Percentiles rank a stretch among this genome's conserved stretches.
Conservation (phyloP, 2,113 vertebrate species). For the Zosterops pallidus region DNA sequence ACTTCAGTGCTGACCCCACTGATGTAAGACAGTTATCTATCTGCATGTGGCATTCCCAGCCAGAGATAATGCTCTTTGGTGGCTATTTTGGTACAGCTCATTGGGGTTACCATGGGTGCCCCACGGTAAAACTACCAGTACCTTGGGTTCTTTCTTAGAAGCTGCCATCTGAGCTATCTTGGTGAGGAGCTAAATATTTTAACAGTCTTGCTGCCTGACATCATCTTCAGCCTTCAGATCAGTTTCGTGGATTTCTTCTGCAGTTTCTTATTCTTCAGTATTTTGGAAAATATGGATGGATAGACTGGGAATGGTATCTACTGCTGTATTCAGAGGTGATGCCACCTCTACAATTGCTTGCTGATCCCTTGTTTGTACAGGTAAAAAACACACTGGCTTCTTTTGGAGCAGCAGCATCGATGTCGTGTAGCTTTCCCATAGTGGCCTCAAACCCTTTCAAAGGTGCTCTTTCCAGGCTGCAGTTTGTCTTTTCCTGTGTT, state of each 20-base stretch:
- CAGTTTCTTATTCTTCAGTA: background rate
- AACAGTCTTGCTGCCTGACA: background rate
- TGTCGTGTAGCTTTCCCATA: rapidly evolving
- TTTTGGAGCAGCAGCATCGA: background rate
- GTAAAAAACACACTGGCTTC: no score
- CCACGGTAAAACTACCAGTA: background rate
- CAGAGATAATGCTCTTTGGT: background rate
- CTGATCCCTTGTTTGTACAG: background rate
- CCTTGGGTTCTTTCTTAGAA: background rate
- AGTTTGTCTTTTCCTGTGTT: rapidly evolving
- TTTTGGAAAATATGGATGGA: background rate
- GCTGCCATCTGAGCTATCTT: background rate
- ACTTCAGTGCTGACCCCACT: background rate
- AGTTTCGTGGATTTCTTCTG: background rate
- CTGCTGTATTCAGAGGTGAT: background rate
- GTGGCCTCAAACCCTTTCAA: background rate
- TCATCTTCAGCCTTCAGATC: background rate
- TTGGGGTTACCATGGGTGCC: background rate
- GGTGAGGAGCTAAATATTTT: background rate
- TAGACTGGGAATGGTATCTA: background rate
- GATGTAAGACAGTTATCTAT: background rate
- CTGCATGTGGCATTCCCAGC: background rate
- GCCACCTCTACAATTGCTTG: rapidly evolving
- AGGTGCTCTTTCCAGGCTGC: background rate
- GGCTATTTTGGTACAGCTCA: background rate